These are phyloP conservation scores for Lochmaea capreae DNA, from an alignment of 2,888 invertebrate genomes.

Conservation along the genomic window DNA sequence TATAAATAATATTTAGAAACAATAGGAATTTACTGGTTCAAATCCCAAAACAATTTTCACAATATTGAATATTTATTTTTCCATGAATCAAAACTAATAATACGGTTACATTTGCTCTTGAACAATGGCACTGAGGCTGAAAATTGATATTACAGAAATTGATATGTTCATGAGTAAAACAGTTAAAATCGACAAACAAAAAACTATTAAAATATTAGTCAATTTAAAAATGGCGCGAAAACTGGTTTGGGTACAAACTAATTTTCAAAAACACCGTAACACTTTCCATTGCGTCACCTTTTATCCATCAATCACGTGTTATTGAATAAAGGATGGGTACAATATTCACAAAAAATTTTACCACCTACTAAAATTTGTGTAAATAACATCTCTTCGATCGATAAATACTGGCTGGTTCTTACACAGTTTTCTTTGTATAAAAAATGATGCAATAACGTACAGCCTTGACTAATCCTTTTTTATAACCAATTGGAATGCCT, in stretches of 20 bases:
- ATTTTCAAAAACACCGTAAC: conserved; percentile 22
- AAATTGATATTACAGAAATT: not conserved
- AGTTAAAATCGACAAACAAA: conserved; percentile 10
- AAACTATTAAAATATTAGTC: conserved; percentile 22
- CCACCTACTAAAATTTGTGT: not conserved
- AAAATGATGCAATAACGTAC: conserved; percentile 50
- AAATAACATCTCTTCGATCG: not conserved
- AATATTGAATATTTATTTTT: not conserved
- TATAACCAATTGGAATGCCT: conserved; percentile 45
- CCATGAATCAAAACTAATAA: conserved; percentile 1
- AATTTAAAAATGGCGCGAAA: conserved; percentile 16
- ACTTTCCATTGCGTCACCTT: conserved; percentile 33
- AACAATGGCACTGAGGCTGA: conserved; percentile 12
- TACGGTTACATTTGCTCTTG: not conserved
- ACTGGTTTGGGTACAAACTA: conserved; percentile 28
- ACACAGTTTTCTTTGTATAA: conserved; percentile 45
- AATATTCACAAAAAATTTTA: conserved; percentile 7
- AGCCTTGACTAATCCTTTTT: conserved; percentile 37
- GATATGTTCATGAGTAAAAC: conserved; percentile 22
- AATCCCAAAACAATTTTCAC: conserved; percentile 18
- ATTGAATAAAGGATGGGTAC: not conserved
- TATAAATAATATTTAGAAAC: conserved; percentile 52
- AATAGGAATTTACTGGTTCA: conserved; percentile 29
- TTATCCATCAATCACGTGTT: conserved; percentile 13
- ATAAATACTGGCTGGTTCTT: conserved; percentile 38